A percentile compares a stretch with the other conserved stretches of the same genome.
Conservation (phyloP, 2,113 vertebrate species). For the Tachuris rubrigastra region DNA sequence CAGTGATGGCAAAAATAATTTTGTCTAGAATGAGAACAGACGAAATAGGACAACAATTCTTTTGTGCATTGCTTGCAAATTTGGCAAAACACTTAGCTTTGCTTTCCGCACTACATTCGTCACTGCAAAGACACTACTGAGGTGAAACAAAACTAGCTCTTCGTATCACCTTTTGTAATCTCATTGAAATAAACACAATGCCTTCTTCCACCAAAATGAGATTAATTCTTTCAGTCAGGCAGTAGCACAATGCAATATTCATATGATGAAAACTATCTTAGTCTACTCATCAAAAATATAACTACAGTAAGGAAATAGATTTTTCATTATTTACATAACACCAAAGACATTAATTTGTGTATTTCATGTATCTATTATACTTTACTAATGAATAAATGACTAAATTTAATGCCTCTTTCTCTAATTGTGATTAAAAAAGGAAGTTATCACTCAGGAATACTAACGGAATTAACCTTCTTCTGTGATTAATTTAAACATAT, state of each 20-base stretch:
- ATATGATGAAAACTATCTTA: background rate
- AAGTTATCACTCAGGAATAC: background rate
- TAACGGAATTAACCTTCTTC: background rate
- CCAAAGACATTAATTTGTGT: background rate
- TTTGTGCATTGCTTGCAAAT: background rate
- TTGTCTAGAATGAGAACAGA: background rate
- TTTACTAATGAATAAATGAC: background rate
- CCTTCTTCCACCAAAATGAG: background rate
- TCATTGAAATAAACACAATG: background rate
- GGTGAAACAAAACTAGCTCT: background rate
- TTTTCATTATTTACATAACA: conserved; percentile 29
- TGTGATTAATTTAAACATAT: background rate
- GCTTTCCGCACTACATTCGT: background rate
- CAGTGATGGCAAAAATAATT: background rate
- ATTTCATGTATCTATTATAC: conserved; percentile 4
- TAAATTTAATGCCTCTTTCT: background rate
- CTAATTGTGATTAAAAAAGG: background rate
- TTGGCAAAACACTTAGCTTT: background rate
- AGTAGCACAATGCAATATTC: background rate
- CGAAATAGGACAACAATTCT: background rate
- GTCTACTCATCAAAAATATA: background rate
- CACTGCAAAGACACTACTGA: background rate
- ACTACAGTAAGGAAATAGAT: background rate
- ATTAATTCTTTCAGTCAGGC: background rate
- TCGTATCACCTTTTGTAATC: background rate